Evolutionary conservation across 2,888 invertebrate genomes (phyloP).

Genomic region (Thecocarcelia acutangulata): DNA sequence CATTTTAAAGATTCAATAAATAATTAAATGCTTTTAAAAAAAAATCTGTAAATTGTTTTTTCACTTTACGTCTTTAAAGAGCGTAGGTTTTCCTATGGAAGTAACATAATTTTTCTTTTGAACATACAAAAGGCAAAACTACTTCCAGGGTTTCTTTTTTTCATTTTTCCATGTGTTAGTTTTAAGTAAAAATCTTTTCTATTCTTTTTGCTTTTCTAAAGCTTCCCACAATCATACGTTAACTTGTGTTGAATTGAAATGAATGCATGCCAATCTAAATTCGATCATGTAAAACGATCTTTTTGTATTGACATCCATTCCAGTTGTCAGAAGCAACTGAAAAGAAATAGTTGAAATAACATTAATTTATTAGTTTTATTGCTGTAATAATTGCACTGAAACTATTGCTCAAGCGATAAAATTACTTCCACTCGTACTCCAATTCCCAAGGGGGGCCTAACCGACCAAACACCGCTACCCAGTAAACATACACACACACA

Average conservation of each 20-base stretch:
- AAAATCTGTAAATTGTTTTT: too few relatives aligned
- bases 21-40: too few relatives aligned
- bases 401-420: constrained; percentile 14
- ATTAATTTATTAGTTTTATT: constrained; percentile 20
- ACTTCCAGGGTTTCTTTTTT: too few relatives aligned
- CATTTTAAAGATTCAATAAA: too few relatives aligned
- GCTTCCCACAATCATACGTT: constrained; percentile 67
- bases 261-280: constrained; percentile 68
- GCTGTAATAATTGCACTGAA: constrained; percentile 12
- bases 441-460: constrained; percentile 47
- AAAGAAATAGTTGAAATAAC: constrained; percentile 26
- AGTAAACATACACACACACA: not conserved
- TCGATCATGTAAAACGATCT: constrained; percentile 72
- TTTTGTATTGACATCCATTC: constrained; percentile 49
- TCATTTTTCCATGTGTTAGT: too few relatives aligned
- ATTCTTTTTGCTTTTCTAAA: constrained; percentile 68
- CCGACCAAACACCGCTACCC: not conserved
- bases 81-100: too few relatives aligned
- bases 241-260: constrained; percentile 40
- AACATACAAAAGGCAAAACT: too few relatives aligned
- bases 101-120: too few relatives aligned
- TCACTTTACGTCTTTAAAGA: too few relatives aligned
- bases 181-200: not conserved
- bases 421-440: constrained; percentile 34
- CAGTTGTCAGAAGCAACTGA: constrained; percentile 11